Conservation (phyloP, 1,140 invertebrate species). For the Sminthurides bifidus region DNA sequence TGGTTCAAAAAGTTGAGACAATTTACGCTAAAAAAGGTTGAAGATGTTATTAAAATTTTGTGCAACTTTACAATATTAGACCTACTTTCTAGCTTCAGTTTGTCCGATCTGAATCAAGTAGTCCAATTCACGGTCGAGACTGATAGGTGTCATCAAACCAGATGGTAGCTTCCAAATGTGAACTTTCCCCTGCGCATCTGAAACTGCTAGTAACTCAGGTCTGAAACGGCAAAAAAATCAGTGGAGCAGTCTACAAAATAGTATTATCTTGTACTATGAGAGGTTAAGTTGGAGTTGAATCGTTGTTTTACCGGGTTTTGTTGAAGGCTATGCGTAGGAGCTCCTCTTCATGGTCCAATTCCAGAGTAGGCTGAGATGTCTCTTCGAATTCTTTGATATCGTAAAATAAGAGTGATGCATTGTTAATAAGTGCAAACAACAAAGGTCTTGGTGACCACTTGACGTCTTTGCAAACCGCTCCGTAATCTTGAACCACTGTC, state of each 20-base stretch:
- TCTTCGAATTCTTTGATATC: conserved; percentile 13
- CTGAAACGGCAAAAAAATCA: not conserved
- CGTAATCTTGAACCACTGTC: not conserved
- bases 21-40: not conserved
- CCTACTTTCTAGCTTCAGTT: not conserved
- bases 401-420: conserved; percentile 12
- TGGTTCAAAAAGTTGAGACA: too few relatives aligned
- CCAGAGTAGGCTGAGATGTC: conserved; percentile 2
- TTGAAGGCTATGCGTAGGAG: conserved; percentile 17
- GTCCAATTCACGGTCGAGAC: conserved; percentile 16
- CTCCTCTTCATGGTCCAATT: conserved; percentile 12
- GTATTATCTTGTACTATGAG: not conserved
- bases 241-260: not conserved
- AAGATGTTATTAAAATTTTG: not conserved
- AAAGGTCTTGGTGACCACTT: conserved; percentile 26
- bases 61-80: not conserved
- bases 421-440: conserved; percentile 19
- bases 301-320: conserved; percentile 12
- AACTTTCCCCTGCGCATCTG: conserved; percentile 13
- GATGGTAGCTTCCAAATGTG: conserved; percentile 24
- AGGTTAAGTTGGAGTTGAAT: not conserved
- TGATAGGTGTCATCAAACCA: conserved; percentile 2
- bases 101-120: conserved; percentile 6
- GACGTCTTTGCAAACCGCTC: conserved; percentile 5
- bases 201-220: conserved; percentile 8